Evolutionary conservation across 2,113 vertebrate genomes (phyloP).

Genomic region (Electrona antarctica): DNA sequence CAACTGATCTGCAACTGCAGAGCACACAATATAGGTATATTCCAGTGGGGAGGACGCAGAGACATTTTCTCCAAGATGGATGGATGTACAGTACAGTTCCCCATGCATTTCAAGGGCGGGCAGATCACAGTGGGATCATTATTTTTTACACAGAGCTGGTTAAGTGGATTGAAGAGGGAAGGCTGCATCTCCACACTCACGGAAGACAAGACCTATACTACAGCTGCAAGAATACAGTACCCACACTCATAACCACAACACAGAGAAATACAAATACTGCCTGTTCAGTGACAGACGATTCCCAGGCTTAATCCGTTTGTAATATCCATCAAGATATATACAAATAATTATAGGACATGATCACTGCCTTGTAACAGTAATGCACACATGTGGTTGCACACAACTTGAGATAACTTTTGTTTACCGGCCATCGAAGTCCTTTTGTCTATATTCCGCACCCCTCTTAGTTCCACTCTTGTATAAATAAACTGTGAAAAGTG

Average conservation of each 20-base stretch:
- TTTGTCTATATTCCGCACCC: slow-evolving; percentile 12
- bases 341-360: too few relatives aligned
- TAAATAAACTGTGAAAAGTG: slow-evolving; percentile 61
- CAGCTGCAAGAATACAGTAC: too few relatives aligned
- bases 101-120: slow-evolving; percentile 51
- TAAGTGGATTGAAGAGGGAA: slow-evolving; percentile 28
- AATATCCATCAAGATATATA: too few relatives aligned
- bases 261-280: too few relatives aligned
- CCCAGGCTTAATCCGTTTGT: too few relatives aligned
- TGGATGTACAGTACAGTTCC: slow-evolving; percentile 13
- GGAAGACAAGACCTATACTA: too few relatives aligned
- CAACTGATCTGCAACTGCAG: slow-evolving; percentile 46
- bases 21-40: slow-evolving; percentile 21
- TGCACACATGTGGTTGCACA: too few relatives aligned
- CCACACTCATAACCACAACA: too few relatives aligned
- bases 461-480: slow-evolving; percentile 24
- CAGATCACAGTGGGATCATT: slow-evolving; percentile 37
- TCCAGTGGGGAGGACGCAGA: slow-evolving; percentile 18
- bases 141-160: slow-evolving; percentile 20
- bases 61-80: slow-evolving; percentile 29
- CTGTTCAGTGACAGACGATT: too few relatives aligned
- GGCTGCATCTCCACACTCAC: too few relatives aligned
- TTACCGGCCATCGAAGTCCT: not conserved
- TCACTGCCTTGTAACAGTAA: too few relatives aligned
- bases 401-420: too few relatives aligned